Evolutionary conservation across 1,140 invertebrate genomes (phyloP).

Genomic region (Lutraria rhynchaena): DNA sequence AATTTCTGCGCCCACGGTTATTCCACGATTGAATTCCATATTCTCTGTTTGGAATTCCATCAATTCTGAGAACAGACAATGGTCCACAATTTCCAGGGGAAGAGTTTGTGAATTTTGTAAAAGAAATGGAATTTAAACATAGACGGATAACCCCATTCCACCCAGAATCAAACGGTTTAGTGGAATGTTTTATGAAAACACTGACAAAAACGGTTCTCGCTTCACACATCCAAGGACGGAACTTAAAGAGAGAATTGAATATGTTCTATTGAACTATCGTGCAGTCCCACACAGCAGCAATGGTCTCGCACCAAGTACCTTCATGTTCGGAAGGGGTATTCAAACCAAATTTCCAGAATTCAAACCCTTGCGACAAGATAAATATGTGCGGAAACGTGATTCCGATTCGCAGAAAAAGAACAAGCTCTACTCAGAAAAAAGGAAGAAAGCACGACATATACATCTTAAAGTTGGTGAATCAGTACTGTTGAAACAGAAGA

Average conservation of each 20-base stretch:
- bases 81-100: slow-evolving; percentile 21
- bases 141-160: slow-evolving; percentile 43
- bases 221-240: slow-evolving; percentile 30
- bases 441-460: no score
- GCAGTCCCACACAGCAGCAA: not conserved
- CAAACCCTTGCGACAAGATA: not conserved
- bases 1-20: no score
- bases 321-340: not conserved
- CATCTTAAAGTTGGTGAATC: not conserved
- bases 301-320: not conserved
- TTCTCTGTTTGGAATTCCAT: no score
- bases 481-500: not conserved
- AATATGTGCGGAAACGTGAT: no score
- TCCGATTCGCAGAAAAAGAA: no score
- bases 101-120: slow-evolving; percentile 32
- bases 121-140: slow-evolving; percentile 54
- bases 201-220: slow-evolving; percentile 62
- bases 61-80: slow-evolving; percentile 37
- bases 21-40: not conserved
- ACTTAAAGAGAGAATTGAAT: slow-evolving; percentile 6
- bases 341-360: slow-evolving; percentile 18
- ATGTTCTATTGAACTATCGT: not conserved
- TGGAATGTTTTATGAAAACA: slow-evolving; percentile 63
- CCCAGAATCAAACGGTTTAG: slow-evolving; percentile 59
- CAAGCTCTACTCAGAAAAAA: not conserved